Base-by-base conservation (phyloP, 2,113 vertebrate species). In the Heterocephalus glaber region DNA sequence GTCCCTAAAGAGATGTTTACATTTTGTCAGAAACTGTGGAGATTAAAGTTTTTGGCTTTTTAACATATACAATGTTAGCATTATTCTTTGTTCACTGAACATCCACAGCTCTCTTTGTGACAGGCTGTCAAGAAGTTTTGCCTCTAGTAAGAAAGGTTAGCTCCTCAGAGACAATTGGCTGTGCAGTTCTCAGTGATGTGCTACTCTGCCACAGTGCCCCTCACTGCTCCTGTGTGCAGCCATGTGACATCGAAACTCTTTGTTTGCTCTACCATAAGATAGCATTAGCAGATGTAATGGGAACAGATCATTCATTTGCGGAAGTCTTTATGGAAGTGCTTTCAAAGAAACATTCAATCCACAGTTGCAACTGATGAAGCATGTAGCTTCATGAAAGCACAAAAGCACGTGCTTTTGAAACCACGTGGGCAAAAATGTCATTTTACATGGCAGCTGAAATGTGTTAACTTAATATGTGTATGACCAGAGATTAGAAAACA, bases 261-360 rank as follows among this genome's bases (percentile, higher is more conserved):
- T 98, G 97, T 98, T 98, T 98, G 93, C 97, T 96, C 92, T 98
- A 97, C 95, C 95, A n/a, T 96, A 90, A 95, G 96, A 96, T 58
- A 98, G 97, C 97, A 98, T 98, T 98, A 98, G 97, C 86, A 92
- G 97, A 93, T 95, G 92, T 98, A 97, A 98, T 88, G 87, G 95
- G 98, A 98, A 96, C 97, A 98, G 98, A 98, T 98, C 96, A 93
- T 89, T 98, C 98, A 98, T 97, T 98, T 98, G 97, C 82, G 47
- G 94, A 98, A 98, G 98, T 98, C 98, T 98, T 98, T 98, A 98
- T 95, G 96, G 93, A 88, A 70, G 92, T 97, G 97, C 96, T 98
- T 98, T 98, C 41, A 95, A 97, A 97, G 97, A 97, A 98, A 93
- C 96, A 90, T 97, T 98, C 98, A 96, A 54, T 98, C 97, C 26